Conservation (phyloP, 2,113 vertebrate species). For the Cebus imitator region DNA sequence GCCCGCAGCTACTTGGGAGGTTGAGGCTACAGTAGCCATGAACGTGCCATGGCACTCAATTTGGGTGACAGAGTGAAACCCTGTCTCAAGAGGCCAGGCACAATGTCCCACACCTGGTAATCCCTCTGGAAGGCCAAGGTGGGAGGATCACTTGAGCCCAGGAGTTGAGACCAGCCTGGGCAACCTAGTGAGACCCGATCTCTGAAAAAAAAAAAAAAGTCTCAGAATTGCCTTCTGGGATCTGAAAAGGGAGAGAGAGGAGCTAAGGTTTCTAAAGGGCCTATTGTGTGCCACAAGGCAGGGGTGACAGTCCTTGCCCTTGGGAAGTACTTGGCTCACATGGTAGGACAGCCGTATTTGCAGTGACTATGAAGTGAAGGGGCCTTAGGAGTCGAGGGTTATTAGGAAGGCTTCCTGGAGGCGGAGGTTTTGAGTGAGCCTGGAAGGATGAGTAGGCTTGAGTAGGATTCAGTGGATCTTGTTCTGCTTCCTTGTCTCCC, state of each 20-base stretch:
- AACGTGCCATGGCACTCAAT: too few species aligned
- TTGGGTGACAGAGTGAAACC: too few species aligned
- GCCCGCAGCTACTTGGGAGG: too few species aligned
- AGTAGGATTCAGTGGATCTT: background rate
- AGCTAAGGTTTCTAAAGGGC: background rate
- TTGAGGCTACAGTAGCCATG: too few species aligned
- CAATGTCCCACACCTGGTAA: too few species aligned
- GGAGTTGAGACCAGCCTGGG: too few species aligned
- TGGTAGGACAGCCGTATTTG: background rate
- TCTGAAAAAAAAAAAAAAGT: background rate
- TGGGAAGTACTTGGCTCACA: accelerated
- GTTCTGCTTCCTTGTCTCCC: too few species aligned
- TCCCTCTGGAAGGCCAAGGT: too few species aligned
- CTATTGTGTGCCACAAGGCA: background rate
- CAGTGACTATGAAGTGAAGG: background rate
- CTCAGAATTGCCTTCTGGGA: background rate
- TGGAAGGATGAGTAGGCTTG: background rate
- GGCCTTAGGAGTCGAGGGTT: background rate
- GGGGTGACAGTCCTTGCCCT: background rate
- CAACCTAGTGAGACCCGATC: too few species aligned
- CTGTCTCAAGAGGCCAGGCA: too few species aligned
- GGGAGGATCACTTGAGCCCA: too few species aligned
- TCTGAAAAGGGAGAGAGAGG: background rate
- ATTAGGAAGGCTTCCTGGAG: background rate
- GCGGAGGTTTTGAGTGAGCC: background rate